Base-by-base conservation (phyloP, 2,113 vertebrate genomes). In the Xiphophorus hellerii region DNA sequence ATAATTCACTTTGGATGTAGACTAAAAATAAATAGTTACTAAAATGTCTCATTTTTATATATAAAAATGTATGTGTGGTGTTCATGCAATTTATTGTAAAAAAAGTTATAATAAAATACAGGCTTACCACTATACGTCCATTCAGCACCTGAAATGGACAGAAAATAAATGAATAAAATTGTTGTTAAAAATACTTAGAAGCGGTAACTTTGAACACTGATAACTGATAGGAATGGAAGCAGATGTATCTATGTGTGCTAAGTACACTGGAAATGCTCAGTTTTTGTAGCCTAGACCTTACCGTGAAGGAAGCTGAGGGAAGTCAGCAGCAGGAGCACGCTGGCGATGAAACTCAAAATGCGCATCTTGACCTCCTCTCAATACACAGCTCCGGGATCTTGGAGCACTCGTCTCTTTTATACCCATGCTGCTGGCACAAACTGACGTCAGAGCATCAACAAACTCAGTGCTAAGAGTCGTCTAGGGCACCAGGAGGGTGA, bases 111-210 rank as follows among this genome's bases (percentile, higher is more conserved):
- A 30, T 30, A 80, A 35, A 44, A 31, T 67, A 37, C 29, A 75
- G 71, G 96, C 97, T 97, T 93, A 98, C 97, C 97, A 73, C 80
- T 81, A 10, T 98, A 97, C 27, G 94, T 95, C 97, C 97, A 98
- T 88, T 93, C 95, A 62, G 92, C 94, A 66, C 94, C 97, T 98
- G 90, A 86, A 95, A 93, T 85, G 92, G 75, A 87, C 81, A 87
- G 0, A 87, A 39, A 28, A 71, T 68, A 70, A 33, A n/a, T 14
- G 1, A 48, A 20, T 48, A 48, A 6, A 48, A 5, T 48, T 20
- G 14, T 17, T 15, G 4, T 17, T 42, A 25, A 35, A 22, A 51
- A 54, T 44, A 7, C 29, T 29, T 17, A 29, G 12, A 17, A 20
- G 5, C 9, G 1, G 31, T 25, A n/a, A 66, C 20, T 37, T 20